Percentiles rank a stretch among this genome's conserved stretches.
These are phyloP conservation scores for Plagiodera versicolora DNA, from an alignment of 2,888 invertebrate species.

Conservation along the genomic window DNA sequence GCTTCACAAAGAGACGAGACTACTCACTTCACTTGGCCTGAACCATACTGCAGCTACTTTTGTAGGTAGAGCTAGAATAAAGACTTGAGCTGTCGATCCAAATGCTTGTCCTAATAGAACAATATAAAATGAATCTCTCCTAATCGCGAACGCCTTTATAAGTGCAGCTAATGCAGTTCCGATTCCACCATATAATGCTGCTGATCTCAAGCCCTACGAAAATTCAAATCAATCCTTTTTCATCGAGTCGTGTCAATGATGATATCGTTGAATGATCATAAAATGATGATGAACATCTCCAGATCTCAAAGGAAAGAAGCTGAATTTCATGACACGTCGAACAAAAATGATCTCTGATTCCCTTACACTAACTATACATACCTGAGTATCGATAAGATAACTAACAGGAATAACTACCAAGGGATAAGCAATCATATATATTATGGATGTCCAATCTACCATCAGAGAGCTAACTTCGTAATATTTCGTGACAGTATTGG, in stretches of 20 bases:
- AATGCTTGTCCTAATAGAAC: conserved; percentile 87
- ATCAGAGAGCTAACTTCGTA: conserved; percentile 70
- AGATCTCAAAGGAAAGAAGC: too few relatives aligned
- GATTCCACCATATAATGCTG: conserved; percentile 76
- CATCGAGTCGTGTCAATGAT: background rate
- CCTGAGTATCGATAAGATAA: conserved; percentile 90
- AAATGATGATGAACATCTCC: background rate
- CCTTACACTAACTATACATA: conserved; percentile 64
- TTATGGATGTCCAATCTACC: conserved; percentile 96
- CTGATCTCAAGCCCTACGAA: conserved; percentile 81
- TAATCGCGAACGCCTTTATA: conserved; percentile 84
- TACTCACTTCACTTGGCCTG: conserved; percentile 84
- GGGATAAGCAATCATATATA: conserved; percentile 95
- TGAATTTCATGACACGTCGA: too few relatives aligned
- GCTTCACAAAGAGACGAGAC: too few relatives aligned
- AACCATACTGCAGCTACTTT: conserved; percentile 96
- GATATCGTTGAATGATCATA: background rate
- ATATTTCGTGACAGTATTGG: conserved; percentile 76
- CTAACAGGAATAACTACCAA: conserved; percentile 94
- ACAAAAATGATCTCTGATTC: too few relatives aligned
- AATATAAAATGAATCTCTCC: conserved; percentile 79
- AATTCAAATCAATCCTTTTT: too few relatives aligned
- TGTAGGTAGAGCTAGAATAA: conserved; percentile 88
- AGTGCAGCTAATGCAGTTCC: conserved; percentile 87
- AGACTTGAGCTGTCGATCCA: conserved; percentile 82